phyloP scores from a whole-genome alignment of 2,113 vertebrate species.

The Eurypyga helias region DNA sequence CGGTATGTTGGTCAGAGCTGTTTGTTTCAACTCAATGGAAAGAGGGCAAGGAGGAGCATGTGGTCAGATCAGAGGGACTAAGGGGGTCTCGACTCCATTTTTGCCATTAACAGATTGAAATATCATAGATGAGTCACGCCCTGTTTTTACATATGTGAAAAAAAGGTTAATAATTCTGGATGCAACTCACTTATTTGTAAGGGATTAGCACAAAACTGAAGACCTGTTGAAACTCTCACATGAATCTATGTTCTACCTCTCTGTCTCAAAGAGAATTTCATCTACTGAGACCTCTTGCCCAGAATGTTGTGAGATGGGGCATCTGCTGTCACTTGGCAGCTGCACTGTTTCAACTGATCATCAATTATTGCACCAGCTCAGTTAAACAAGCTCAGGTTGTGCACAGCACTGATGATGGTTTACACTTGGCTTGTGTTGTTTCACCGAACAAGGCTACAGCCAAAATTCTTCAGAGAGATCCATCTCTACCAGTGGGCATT shows the following conservation, averaged over 20 bases:
- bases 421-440: neutral
- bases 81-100: neutral
- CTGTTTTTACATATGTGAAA: neutral
- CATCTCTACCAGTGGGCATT: accelerated
- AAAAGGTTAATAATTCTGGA: neutral
- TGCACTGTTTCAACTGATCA: neutral
- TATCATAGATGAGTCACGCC: neutral
- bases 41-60: neutral
- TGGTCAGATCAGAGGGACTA: neutral
- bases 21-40: neutral
- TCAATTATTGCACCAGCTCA: neutral
- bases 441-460: neutral
- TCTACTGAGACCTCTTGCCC: neutral
- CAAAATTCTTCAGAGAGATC: neutral
- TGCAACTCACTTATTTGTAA: neutral
- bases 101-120: neutral
- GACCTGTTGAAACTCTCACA: neutral
- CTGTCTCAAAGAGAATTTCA: neutral
- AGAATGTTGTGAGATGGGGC: neutral
- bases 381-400: neutral
- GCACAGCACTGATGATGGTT: neutral
- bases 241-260: neutral
- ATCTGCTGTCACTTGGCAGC: neutral
- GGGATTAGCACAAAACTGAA: neutral
- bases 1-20: neutral